Percentiles rank a stretch among this genome's conserved stretches.
These are phyloP conservation scores for Dromococcyx pavoninus DNA, from an alignment of 2,797 vertebrate genomes.

Conservation along the genomic window DNA sequence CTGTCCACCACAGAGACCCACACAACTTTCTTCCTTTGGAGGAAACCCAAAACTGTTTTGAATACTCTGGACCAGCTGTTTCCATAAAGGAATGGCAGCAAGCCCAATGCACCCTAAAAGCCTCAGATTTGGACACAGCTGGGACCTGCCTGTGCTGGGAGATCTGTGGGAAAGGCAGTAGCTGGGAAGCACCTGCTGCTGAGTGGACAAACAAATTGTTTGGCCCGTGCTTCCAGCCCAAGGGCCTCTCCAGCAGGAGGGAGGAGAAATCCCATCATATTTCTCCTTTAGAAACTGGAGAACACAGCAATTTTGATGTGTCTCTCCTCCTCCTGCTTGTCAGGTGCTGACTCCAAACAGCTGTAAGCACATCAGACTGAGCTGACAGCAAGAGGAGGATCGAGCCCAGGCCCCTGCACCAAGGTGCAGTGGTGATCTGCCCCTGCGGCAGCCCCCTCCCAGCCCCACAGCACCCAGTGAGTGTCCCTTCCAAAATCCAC, in stretches of 20 bases:
- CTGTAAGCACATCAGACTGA: background rate
- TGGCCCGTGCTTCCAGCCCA: background rate
- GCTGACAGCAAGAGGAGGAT: background rate
- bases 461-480: fast-evolving
- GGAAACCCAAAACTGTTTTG: background rate
- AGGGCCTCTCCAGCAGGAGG: background rate
- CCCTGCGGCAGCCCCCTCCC: background rate
- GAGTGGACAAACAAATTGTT: background rate
- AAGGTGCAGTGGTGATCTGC: background rate
- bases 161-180: no score
- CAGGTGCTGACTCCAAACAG: background rate
- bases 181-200: background rate
- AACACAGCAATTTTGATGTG: background rate
- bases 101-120: background rate
- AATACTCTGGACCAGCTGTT: background rate
- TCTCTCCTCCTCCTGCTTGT: background rate
- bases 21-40: background rate
- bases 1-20: background rate
- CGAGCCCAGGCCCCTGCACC: background rate
- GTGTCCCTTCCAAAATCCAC: background rate
- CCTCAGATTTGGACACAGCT: background rate
- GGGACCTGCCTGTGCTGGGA: background rate
- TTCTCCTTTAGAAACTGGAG: background rate
- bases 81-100: background rate
- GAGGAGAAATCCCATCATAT: background rate